Evolutionary conservation across 2,113 vertebrate species (phyloP).

Genomic region (Erythrolamprus reginae): DNA sequence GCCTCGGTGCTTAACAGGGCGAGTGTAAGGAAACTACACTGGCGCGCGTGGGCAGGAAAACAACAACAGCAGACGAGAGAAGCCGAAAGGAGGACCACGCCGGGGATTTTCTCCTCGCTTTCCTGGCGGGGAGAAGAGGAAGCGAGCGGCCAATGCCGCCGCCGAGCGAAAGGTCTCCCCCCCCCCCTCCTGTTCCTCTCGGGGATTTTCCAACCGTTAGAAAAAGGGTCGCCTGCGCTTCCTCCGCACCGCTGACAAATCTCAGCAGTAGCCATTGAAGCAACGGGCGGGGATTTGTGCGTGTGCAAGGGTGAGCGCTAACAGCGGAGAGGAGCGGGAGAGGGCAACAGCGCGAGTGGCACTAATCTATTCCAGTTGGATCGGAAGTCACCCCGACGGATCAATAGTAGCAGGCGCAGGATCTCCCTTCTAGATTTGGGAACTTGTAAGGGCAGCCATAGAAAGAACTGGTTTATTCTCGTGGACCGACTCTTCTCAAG

Average conservation of each 20-base stretch:
- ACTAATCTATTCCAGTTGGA: background rate
- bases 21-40: constrained; percentile 26
- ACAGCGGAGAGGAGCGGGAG: background rate
- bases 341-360: background rate
- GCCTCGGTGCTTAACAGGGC: constrained; percentile 7
- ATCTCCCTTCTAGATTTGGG: background rate
- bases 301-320: background rate
- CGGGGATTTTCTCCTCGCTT: background rate
- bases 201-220: background rate
- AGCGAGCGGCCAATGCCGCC: background rate
- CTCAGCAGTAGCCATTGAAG: background rate
- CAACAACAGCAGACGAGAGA: constrained; percentile 3
- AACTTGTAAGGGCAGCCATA: background rate
- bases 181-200: background rate
- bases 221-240: background rate
- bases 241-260: background rate
- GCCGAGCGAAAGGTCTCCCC: background rate
- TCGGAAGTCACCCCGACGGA: background rate
- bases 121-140: background rate
- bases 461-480: background rate
- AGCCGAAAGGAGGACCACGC: background rate
- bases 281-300: background rate
- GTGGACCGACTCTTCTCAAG: background rate
- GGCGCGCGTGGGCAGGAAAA: background rate
- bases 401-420: background rate